phyloP scores from a whole-genome alignment of 2,888 invertebrate species.

The Andrena camellia region DNA sequence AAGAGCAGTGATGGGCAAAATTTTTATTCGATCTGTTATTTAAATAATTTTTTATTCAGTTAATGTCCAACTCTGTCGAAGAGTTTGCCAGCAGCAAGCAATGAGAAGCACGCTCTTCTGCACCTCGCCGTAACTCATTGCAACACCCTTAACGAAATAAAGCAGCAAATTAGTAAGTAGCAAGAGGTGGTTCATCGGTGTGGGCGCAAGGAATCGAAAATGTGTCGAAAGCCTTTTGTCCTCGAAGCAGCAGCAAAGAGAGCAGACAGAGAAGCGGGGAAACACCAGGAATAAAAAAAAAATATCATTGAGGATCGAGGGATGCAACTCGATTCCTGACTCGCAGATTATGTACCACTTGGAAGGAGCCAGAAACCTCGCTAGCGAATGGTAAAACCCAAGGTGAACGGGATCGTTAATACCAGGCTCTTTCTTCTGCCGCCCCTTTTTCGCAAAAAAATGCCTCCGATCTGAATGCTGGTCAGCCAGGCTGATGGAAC shows the following conservation, averaged over 20 bases:
- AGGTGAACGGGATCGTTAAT: constrained; percentile 72
- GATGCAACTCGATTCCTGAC: neutral
- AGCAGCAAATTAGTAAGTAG: neutral
- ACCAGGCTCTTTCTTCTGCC: constrained; percentile 4
- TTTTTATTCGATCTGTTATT: too few species aligned
- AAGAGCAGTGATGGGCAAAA: too few species aligned
- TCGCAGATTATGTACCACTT: neutral
- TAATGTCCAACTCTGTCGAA: too few species aligned
- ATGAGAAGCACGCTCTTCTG: too few species aligned
- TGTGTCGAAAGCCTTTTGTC: neutral
- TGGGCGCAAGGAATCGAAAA: neutral
- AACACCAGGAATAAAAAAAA: neutral
- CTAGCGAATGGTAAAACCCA: constrained; percentile 39
- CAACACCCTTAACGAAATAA: too few species aligned
- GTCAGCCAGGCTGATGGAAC: neutral
- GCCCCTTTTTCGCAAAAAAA: constrained; percentile 3
- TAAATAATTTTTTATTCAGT: too few species aligned
- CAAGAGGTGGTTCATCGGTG: neutral
- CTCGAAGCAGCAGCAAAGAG: neutral
- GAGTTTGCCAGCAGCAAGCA: too few species aligned
- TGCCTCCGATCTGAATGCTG: neutral
- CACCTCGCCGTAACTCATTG: too few species aligned
- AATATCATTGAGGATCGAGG: constrained; percentile 1
- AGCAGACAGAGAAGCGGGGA: neutral
- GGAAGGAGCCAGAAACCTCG: constrained; percentile 11